A percentile compares a stretch with the other conserved stretches of the same genome.
Evolutionary conservation across 2,888 invertebrate genomes (phyloP).

Genomic region (Dermolepida albohirtum): DNA sequence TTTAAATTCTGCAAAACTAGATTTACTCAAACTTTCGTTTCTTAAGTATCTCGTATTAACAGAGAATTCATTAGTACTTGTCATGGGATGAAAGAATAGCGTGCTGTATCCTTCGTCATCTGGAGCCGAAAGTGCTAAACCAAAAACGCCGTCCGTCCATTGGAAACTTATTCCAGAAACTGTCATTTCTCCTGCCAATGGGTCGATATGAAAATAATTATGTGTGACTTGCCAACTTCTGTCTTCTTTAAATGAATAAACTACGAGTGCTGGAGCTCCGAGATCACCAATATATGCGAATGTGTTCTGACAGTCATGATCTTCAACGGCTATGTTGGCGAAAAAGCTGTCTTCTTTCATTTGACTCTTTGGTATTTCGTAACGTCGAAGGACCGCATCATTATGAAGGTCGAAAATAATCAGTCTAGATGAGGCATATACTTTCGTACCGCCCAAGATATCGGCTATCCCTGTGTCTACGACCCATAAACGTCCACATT

Average conservation of each 20-base stretch:
- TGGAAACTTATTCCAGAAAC: constrained; percentile 77
- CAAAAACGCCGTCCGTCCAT: constrained; percentile 84
- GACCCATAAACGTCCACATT: constrained; percentile 83
- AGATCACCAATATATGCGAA: constrained; percentile 81
- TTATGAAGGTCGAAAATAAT: constrained; percentile 79
- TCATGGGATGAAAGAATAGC: constrained; percentile 83
- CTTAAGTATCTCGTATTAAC: constrained; percentile 78
- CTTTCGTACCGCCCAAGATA: constrained; percentile 67
- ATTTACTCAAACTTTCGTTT: constrained; percentile 68
- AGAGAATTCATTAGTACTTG: constrained; percentile 80
- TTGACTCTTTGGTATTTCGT: constrained; percentile 73
- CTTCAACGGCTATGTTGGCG: constrained; percentile 83
- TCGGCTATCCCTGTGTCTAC: constrained; percentile 79
- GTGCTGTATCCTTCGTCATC: constrained; percentile 76
- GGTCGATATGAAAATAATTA: constrained; percentile 67
- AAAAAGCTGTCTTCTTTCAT: constrained; percentile 77
- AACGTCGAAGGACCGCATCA: constrained; percentile 76
- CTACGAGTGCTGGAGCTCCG: constrained; percentile 76
- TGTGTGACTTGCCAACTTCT: constrained; percentile 82
- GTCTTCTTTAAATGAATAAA: constrained; percentile 80
- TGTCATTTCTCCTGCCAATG: constrained; percentile 78
- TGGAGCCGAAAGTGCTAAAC: constrained; percentile 76
- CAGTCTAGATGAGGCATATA: constrained; percentile 72
- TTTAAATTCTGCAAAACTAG: constrained; percentile 74
- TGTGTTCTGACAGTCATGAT: constrained; percentile 77